Base-by-base conservation (phyloP, 92 coral and sea anemone genomes). In the Umimayanthus chanpuru region DNA sequence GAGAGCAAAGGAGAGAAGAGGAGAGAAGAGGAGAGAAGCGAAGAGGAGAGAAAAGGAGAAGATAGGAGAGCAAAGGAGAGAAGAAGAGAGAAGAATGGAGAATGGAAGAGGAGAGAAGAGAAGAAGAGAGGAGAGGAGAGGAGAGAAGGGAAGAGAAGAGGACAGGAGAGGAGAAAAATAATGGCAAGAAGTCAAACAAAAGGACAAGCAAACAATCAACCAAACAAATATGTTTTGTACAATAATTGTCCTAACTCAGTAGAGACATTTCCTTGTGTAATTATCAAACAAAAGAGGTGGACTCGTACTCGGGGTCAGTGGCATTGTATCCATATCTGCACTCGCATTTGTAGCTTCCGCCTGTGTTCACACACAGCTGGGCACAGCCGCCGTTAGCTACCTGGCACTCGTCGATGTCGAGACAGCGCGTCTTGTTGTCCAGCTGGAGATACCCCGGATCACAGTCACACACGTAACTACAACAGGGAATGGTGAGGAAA, bases 391-490 rank as follows among this genome's bases (percentile, higher is more conserved):
- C 99, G 87, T 97, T 97, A 85, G 88, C 84, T 10, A 83, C 90
- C 67, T 93, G 92, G 72, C 99, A 97, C 90, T 97, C 99, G 82
- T 95, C 94, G 66, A 97, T 89, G 47, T 97, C 99, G 32, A 56
- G 44, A 70, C 99, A 97, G 21, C 93, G 88, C 55, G 98, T 94
- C 83, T 89, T 91, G 89, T 97, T 94, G 79, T 89, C 89, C 71
- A 85, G 91, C 29, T 91, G 83, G 32, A 81, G 77, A 85, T 91
- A 97, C 10, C 99, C 99, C 20, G 86, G 70, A 29, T 93, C 92
- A 73, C 99, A 97, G 49, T 92, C 94, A 85, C 99, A 97, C 39
- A 81, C 92, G 80, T 92, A 95, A 79, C 99, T 97, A 80, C 3
- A 82, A 85, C n/a, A n/a, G 47, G 29, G 55, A 67, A 29, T 76